These are phyloP conservation scores for Helicolenus hilgendorfi DNA, from an alignment of 2,797 vertebrate genomes.

Conservation along the genomic window DNA sequence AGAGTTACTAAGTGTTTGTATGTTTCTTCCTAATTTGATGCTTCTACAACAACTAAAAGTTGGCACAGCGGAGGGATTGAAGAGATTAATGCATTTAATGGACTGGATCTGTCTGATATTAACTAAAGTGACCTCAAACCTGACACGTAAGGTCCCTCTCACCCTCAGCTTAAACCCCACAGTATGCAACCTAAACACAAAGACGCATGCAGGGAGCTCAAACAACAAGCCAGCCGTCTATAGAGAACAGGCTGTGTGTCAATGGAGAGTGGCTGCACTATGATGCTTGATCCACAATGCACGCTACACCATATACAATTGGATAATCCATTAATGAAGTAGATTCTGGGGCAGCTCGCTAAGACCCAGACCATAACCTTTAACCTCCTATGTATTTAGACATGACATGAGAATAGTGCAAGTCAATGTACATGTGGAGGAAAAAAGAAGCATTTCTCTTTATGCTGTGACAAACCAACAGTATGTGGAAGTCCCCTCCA, in stretches of 20 bases:
- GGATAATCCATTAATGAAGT: constrained; percentile 72
- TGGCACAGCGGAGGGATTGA: constrained; percentile 56
- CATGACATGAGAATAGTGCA: constrained; percentile 33
- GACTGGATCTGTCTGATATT: constrained; percentile 51
- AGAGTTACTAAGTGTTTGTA: background rate
- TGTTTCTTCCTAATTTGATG: constrained; percentile 40
- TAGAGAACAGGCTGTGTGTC: constrained; percentile 2
- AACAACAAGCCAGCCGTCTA: constrained; percentile 24
- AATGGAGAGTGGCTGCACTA: background rate
- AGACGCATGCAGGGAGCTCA: constrained; percentile 30
- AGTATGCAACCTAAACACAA: constrained; percentile 20
- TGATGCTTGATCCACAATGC: constrained; percentile 40
- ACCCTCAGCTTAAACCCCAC: constrained; percentile 49
- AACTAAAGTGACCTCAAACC: constrained; percentile 68
- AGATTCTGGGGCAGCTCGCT: constrained; percentile 47
- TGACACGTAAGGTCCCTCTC: constrained; percentile 50
- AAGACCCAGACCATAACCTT: constrained; percentile 35
- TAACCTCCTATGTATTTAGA: constrained; percentile 36
- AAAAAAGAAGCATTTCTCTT: constrained; percentile 67
- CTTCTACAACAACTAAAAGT: constrained; percentile 63
- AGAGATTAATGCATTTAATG: constrained; percentile 67
- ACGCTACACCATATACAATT: constrained; percentile 56
- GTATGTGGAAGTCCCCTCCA: constrained; percentile 13
- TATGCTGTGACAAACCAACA: constrained; percentile 41
- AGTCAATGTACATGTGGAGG: constrained; percentile 49